Evolutionary conservation across 2,797 vertebrate genomes (phyloP).

Genomic region (Danio kyathit): DNA sequence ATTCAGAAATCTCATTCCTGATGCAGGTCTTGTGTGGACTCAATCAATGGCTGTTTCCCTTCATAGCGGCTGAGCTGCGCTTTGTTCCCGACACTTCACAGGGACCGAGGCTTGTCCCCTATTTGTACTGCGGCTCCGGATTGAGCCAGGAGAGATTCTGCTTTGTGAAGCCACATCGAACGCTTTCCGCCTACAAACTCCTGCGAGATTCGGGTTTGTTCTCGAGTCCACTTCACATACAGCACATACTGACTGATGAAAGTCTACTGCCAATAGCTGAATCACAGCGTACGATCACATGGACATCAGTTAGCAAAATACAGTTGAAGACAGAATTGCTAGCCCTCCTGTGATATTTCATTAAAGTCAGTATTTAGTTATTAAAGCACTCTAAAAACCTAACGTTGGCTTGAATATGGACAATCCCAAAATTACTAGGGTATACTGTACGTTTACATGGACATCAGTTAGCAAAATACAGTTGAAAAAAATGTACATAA

Average conservation of each 20-base stretch:
- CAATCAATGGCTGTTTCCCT: constrained; percentile 77
- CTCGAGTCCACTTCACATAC: background rate
- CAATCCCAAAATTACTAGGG: too few relatives aligned
- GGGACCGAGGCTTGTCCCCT: constrained; percentile 79
- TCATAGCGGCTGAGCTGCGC: constrained; percentile 72
- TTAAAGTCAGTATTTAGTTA: too few relatives aligned
- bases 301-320: too few relatives aligned
- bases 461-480: too few relatives aligned
- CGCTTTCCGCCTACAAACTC: constrained; percentile 33
- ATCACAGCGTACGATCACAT: too few relatives aligned
- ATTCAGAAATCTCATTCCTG: constrained; percentile 79
- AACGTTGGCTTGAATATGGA: too few relatives aligned
- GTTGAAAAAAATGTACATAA: too few relatives aligned
- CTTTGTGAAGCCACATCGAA: constrained; percentile 47
- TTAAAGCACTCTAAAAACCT: too few relatives aligned
- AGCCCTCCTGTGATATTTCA: too few relatives aligned
- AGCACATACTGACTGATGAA: background rate
- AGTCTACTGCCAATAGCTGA: background rate
- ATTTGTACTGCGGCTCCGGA: constrained; percentile 77
- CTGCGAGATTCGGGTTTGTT: constrained; percentile 36
- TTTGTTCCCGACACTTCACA: constrained; percentile 79
- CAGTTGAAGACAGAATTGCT: too few relatives aligned
- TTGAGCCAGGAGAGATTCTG: constrained; percentile 58
- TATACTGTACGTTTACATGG: too few relatives aligned
- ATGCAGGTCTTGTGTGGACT: constrained; percentile 76